Evolutionary conservation across 2,797 vertebrate genomes (phyloP).

Genomic region (Helostoma temminkii): DNA sequence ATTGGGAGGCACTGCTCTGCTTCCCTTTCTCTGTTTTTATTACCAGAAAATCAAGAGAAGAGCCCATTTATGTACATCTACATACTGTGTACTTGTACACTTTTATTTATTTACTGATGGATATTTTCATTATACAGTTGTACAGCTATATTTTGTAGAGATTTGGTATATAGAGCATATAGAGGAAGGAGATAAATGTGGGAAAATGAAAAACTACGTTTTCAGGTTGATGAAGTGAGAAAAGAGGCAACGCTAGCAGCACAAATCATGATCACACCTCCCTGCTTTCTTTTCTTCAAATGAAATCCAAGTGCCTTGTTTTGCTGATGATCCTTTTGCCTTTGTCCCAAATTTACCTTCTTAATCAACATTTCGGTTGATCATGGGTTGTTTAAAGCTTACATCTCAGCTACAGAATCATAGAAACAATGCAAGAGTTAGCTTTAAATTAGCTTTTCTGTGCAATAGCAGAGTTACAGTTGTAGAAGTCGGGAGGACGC

Average conservation of each 20-base stretch:
- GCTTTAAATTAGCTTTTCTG: conserved; percentile 17
- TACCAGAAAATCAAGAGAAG: conserved; percentile 58
- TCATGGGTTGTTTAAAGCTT: conserved; percentile 4
- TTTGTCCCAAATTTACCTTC: conserved; percentile 57
- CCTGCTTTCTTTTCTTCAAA: conserved; percentile 67
- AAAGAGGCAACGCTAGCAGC: conserved; percentile 60
- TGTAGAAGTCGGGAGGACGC: no score
- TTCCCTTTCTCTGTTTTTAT: conserved; percentile 58
- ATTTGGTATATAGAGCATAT: conserved; percentile 78
- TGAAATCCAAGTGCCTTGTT: conserved; percentile 81
- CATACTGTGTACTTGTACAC: conserved; percentile 69
- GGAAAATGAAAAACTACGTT: conserved; percentile 23
- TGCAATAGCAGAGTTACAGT: conserved; percentile 9
- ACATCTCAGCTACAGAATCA: conserved; percentile 23
- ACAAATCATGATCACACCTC: conserved; percentile 67
- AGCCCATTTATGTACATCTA: conserved; percentile 65
- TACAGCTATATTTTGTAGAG: conserved; percentile 85
- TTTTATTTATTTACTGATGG: conserved; percentile 82
- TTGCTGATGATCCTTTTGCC: conserved; percentile 66
- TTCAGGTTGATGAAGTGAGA: conserved; percentile 65
- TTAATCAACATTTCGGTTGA: conserved; percentile 22
- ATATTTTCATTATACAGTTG: conserved; percentile 84
- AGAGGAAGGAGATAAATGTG: conserved; percentile 36
- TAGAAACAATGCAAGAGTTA: conserved; percentile 10
- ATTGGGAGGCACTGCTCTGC: conserved; percentile 44